Base-by-base conservation (phyloP, 2,797 vertebrate species). In the Stomatorhinus walkeri region DNA sequence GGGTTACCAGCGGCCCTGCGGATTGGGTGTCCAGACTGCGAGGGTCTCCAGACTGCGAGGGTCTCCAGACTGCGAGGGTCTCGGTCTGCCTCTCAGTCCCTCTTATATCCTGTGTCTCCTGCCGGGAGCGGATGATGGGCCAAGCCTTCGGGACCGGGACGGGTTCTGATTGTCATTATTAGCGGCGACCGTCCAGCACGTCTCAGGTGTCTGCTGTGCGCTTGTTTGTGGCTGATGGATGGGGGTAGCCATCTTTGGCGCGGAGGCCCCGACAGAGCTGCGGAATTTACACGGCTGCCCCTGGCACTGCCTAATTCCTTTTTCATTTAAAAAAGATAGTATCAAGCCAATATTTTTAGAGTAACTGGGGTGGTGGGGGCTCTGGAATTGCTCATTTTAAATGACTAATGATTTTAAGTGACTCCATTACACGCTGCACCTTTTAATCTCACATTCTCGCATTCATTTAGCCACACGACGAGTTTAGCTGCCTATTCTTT, bases 61-160 rank as follows among this genome's bases (percentile, higher is more conserved):
- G 48, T 51, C 40, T 49, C 48, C 3, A 32, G 28, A 32, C 28
- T 1, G 46, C 8, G n/a, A 24, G 10, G n/a, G 48, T 51, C 40
- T 49, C 48, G 1, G 0, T 43, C 43, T 40, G 19, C 87, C 68
- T 48, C 22, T 14, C 12, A 6, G 24, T 83, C 40, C 61, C 36
- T 89, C 64, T 88, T 61, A 84, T 83, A 32, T 14, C 48, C 92
- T 93, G 89, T 92, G 93, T 94, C 90, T 91, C 8, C 89, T 87
- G 90, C 61, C 89, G 89, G 86, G 89, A 89, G 89, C 3, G 89
- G 91, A 32, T 91, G 93, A 93, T 46, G 90, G 51, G 89, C 59
- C 1, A 32, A 90, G 28, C 87, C 87, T 46, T 59, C 89, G 61
- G 4, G 84, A 64, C 89, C 3, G 28, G 46, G 3, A n/a, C 61